Conservation (phyloP, 2,888 invertebrate species). For the Nezara viridula region DNA sequence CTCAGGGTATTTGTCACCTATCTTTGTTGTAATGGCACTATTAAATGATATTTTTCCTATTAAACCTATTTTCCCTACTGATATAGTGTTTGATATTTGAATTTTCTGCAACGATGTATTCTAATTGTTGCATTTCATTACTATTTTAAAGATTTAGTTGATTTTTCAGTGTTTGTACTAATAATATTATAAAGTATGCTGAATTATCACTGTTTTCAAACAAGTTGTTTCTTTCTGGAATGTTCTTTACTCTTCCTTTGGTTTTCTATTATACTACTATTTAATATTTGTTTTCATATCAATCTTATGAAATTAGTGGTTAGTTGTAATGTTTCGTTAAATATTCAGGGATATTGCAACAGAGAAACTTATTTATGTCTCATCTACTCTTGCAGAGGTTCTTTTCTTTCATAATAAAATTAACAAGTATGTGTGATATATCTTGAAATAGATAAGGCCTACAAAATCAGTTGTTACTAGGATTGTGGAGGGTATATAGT, state of each 20-base stretch:
- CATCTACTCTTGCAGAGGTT: background rate
- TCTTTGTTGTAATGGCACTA: background rate
- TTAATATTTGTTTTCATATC: no score
- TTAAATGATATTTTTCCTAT: no score
- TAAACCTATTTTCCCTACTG: background rate
- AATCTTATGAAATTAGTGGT: no score
- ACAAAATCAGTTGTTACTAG: background rate
- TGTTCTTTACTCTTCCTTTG: background rate
- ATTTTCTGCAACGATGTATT: background rate
- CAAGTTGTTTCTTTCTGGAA: background rate
- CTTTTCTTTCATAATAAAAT: background rate
- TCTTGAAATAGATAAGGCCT: background rate
- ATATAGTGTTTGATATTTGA: background rate
- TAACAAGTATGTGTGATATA: background rate
- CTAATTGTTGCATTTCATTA: background rate
- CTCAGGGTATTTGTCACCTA: background rate
- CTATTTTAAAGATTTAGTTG: no score
- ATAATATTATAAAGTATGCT: no score
- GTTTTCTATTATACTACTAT: no score
- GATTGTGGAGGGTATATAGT: no score
- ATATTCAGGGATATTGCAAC: background rate
- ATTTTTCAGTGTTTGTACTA: no score
- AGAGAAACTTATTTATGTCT: background rate
- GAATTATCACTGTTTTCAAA: background rate
- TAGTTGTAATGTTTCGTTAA: background rate